Base-by-base conservation (phyloP, 2,888 invertebrate genomes). In the Atethmia centrago region DNA sequence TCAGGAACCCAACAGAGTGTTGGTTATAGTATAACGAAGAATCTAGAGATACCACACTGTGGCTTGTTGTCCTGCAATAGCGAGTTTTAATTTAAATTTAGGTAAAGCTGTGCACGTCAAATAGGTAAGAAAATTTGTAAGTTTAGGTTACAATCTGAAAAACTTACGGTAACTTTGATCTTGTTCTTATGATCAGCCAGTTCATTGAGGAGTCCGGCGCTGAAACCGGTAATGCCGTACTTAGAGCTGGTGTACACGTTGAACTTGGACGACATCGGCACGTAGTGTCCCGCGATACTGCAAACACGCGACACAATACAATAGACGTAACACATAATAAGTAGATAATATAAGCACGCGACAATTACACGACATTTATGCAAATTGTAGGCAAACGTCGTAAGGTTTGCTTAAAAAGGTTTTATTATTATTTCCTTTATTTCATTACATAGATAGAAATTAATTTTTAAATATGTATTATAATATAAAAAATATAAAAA, bases 211-310 rank as follows among this genome's bases (percentile, higher is more conserved):
- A 97, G 90, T 0, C 96, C 94, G 65, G 94, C 94, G 2, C 95
- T 94, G 62, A 97, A 90, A 3, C 95, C 95, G 1, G 95, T 95
- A 62, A 97, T 92, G 5, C 96, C 97, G 88, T 94, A 94, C 88
- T 97, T 97, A n/a, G 96, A 95, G 28, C 95, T 94, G 42, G 96
- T 86, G 89, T 97, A 97, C 87, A 97, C 89, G 79, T 93, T 93
- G 82, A 93, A 90, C 19, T 85, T 76, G 5, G 86, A 70, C 28
- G 77, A 47, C 14, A 85, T 79, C 0, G 94, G 93, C 14, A 93
- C 83, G 83, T 92, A 93, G 85, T 94, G 94, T 0, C 94, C 94
- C 0, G 91, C 92, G 72, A 95, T 88, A 77, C 95, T 95, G 36
- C 10, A 42, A 55, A 69, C 59, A 66, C 25, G 47, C 53, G 19